Evolutionary conservation across 1,140 invertebrate species (phyloP), one percentile per base, ranked within the genome.

Genomic region (Sipha flava): DNA sequence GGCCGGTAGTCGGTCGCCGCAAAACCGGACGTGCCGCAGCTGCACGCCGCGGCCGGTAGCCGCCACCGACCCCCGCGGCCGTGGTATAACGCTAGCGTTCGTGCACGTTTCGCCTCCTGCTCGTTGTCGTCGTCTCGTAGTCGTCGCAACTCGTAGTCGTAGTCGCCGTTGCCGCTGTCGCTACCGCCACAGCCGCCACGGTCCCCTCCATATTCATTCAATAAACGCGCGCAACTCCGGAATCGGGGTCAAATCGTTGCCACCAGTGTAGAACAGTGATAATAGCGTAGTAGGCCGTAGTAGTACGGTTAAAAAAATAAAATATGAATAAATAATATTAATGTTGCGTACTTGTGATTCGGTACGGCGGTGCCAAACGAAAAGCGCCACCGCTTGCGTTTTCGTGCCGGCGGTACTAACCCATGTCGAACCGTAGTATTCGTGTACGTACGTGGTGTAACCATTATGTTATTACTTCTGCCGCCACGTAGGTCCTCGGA

Each of bases 21-120:
- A 12, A 66, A 66, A 66, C 73, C 73, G 73, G 73, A 77, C 73
- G 73, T 59, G 52, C 73, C 52, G 72, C 73, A 43, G 52, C 73
- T 43, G 73, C 73, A 12, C 7, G 34, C 34, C 62, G 57, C 40
- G 40, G 40, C 9, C 64, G 64, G 64, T 66, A 66, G 64, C 59
- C n/a, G 18, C 59, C 59, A 26, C 29, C 29, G 57, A 29, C 59
- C 57, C 26, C 68, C n/a, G 72, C 52, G 64, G 12, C 37, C 21
- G n/a, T 6, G 34, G 73, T 40, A 14, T 66, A 59, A 26, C 52
- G 37, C 37, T 9, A 77, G 73, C 73, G 52, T 59, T 77, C 34
- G 73, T 52, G 72, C 47, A 52, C 23, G 49, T 54, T 12, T 75
- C 70, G 62, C 62, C 62, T 73, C 70, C 45, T 66, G 57, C 57